Percentiles rank a stretch among this genome's conserved stretches.
Conservation (phyloP, 2,888 invertebrate genomes). For the Drosophila fulvimacula region DNA sequence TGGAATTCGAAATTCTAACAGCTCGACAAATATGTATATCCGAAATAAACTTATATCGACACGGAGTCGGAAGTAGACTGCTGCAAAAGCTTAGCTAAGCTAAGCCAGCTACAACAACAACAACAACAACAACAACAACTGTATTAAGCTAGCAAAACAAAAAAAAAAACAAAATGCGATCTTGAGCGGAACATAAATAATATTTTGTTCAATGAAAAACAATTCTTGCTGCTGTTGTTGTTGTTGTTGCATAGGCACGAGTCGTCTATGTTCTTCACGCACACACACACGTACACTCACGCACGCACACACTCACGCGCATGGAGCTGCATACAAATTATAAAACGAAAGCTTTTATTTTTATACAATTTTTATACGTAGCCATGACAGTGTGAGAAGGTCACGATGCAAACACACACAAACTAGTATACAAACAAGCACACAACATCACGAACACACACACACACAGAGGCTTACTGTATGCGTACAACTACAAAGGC, state of each 20-base stretch:
- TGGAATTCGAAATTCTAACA: slow-evolving; percentile 8
- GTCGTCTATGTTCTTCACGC: slow-evolving; percentile 72
- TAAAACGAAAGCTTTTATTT: slow-evolving; percentile 80
- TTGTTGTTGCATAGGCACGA: slow-evolving; percentile 58
- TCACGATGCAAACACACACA: slow-evolving; percentile 75
- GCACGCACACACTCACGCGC: slow-evolving; percentile 45
- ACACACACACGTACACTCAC: slow-evolving; percentile 41
- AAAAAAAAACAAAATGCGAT: slow-evolving; percentile 58
- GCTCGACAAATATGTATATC: slow-evolving; percentile 19
- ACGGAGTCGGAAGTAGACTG: slow-evolving; percentile 46
- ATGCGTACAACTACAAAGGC: slow-evolving; percentile 23
- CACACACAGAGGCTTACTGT: slow-evolving; percentile 19
- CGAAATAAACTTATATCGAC: slow-evolving; percentile 23
- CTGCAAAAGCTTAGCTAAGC: slow-evolving; percentile 40
- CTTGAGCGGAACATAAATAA: slow-evolving; percentile 82
- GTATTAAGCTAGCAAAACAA: slow-evolving; percentile 38
- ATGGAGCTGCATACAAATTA: slow-evolving; percentile 76
- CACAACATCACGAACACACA: slow-evolving; percentile 36
- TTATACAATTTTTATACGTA: slow-evolving; percentile 73
- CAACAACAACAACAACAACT: background rate
- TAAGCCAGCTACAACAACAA: slow-evolving; percentile 31
- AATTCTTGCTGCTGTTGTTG: slow-evolving; percentile 24
- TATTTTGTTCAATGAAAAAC: slow-evolving; percentile 81
- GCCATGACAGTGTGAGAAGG: slow-evolving; percentile 85
- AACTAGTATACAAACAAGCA: slow-evolving; percentile 11